Evolutionary conservation across 2,888 invertebrate genomes (phyloP).

Genomic region (Byasa hedistus): DNA sequence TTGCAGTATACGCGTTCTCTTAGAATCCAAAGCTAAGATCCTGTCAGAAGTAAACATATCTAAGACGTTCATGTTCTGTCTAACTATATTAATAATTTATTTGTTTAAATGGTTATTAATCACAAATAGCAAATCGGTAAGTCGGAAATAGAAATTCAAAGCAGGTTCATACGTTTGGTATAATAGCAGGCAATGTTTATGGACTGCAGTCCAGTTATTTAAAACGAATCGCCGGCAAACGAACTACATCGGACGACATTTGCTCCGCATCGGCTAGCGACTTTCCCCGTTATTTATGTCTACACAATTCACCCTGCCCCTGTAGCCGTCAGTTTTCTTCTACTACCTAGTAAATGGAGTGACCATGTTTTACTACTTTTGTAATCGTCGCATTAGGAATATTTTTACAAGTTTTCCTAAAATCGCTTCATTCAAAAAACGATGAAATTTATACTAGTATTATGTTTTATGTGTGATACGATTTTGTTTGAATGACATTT

Average conservation of each 20-base stretch:
- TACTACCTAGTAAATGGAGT: conserved; percentile 23
- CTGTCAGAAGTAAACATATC: too few relatives aligned
- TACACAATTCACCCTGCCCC: conserved; percentile 48
- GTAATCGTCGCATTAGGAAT: not conserved
- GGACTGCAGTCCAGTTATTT: conserved; percentile 31
- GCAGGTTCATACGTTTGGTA: not conserved
- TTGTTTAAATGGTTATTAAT: not conserved
- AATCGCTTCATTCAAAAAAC: too few relatives aligned
- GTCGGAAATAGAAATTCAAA: conserved; percentile 1
- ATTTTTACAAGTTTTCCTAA: not conserved
- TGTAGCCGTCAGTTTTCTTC: conserved; percentile 41
- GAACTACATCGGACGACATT: conserved; percentile 38
- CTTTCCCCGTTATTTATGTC: conserved; percentile 53
- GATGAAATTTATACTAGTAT: too few relatives aligned
- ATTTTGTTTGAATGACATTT: too few relatives aligned
- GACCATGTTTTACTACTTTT: conserved; percentile 11
- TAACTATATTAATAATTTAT: not conserved
- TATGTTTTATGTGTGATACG: too few relatives aligned
- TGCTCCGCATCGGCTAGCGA: conserved; percentile 34
- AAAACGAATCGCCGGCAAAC: conserved; percentile 37
- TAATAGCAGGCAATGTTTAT: conserved; percentile 14
- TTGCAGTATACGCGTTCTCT: too few relatives aligned
- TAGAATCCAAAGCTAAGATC: too few relatives aligned
- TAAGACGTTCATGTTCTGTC: not conserved
- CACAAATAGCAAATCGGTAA: conserved; percentile 2